Percentiles rank a stretch among this genome's conserved stretches.
Evolutionary conservation across 1,140 invertebrate genomes (phyloP).

Genomic region (Papilio helenus): DNA sequence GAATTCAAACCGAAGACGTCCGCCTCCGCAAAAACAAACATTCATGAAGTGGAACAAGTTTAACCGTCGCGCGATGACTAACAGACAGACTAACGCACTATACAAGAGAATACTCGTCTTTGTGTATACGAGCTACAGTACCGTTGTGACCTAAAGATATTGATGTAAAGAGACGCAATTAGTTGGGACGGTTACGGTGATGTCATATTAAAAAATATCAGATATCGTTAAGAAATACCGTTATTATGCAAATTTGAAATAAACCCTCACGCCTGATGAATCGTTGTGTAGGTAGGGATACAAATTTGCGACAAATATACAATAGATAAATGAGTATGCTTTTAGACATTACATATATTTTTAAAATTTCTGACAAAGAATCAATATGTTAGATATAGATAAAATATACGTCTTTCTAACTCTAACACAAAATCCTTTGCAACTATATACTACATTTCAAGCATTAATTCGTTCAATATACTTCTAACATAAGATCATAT

Average conservation of each 20-base stretch:
- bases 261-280: not conserved
- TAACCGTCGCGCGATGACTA: constrained; percentile 20
- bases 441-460: too few species aligned
- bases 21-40: constrained; percentile 36
- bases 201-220: constrained; percentile 18
- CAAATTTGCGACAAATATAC: not conserved
- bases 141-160: constrained; percentile 28
- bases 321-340: too few species aligned
- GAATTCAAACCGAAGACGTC: constrained; percentile 21
- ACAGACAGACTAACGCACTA: not conserved
- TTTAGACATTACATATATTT: too few species aligned
- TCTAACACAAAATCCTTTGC: too few species aligned
- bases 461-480: too few species aligned
- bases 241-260: constrained; percentile 21
- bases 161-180: not conserved
- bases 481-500: too few species aligned
- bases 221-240: not conserved
- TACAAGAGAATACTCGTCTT: constrained; percentile 10
- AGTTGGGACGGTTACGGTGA: constrained; percentile 22
- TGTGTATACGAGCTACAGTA: constrained; percentile 14
- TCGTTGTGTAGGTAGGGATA: not conserved
- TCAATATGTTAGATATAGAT: too few species aligned
- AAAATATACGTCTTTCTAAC: too few species aligned
- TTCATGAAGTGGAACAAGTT: constrained; percentile 26
- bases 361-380: too few species aligned